phyloP scores from a whole-genome alignment of 2,113 vertebrate genomes.

The Ivindomyrus marchei region DNA sequence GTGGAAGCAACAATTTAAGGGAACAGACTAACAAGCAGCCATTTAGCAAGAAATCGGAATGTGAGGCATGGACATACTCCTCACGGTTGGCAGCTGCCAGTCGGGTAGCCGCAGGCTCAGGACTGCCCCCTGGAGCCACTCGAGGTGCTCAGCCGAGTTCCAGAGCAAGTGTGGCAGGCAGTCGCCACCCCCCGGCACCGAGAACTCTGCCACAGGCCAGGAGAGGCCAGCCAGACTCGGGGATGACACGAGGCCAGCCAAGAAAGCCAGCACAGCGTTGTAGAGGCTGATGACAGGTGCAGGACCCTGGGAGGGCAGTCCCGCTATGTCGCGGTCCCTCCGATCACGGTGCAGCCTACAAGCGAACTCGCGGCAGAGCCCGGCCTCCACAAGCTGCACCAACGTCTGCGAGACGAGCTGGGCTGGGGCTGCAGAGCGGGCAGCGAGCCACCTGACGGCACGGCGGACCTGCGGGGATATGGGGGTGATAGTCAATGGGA shows the following conservation, averaged over 20 bases:
- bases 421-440: slow-evolving; percentile 55
- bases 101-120: slow-evolving; percentile 79
- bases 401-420: slow-evolving; percentile 75
- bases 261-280: slow-evolving; percentile 70
- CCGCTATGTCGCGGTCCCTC: slow-evolving; percentile 56
- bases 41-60: neutral
- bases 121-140: slow-evolving; percentile 73
- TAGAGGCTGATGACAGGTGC: slow-evolving; percentile 71
- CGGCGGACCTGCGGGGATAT: slow-evolving; percentile 55
- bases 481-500: accelerated
- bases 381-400: slow-evolving; percentile 71
- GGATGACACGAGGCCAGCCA: slow-evolving; percentile 67
- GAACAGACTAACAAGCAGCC: neutral
- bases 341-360: slow-evolving; percentile 66
- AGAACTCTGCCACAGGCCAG: slow-evolving; percentile 83
- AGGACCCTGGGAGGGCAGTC: slow-evolving; percentile 67
- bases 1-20: neutral
- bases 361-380: slow-evolving; percentile 69
- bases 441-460: slow-evolving; percentile 74
- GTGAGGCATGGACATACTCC: neutral
- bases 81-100: slow-evolving; percentile 58
- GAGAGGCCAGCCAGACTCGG: slow-evolving; percentile 69
- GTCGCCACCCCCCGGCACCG: slow-evolving; percentile 53
- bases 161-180: slow-evolving; percentile 76
- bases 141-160: slow-evolving; percentile 71